A percentile compares a stretch with the other conserved stretches of the same genome.
phyloP scores from a whole-genome alignment of 37 sponge, comb jelly and placozoan species.

The Cladorhizidae sp. region DNA sequence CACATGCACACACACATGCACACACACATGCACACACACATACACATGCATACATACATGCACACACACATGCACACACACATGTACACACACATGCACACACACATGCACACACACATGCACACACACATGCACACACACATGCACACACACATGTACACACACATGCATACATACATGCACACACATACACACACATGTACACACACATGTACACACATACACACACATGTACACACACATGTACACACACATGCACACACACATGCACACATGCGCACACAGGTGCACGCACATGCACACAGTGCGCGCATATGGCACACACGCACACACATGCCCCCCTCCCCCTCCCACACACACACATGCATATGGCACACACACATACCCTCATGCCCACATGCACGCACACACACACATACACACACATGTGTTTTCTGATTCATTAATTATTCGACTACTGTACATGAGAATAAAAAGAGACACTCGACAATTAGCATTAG shows the following conservation, averaged over 20 bases:
- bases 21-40: slow-evolving; percentile 16
- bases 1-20: slow-evolving; percentile 13
- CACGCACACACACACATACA: slow-evolving; percentile 18
- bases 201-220: background rate
- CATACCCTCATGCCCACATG: background rate
- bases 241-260: background rate
- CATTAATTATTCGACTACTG: too few species aligned
- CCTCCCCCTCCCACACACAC: too few species aligned
- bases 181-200: background rate
- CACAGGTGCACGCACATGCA: slow-evolving; percentile 3
- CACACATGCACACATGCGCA: slow-evolving; percentile 6
- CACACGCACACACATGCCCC: too few species aligned
- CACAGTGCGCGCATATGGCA: too few species aligned
- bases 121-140: background rate
- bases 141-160: background rate
- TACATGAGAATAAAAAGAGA: too few species aligned
- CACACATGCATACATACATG: background rate
- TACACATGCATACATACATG: slow-evolving; percentile 4
- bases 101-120: slow-evolving; percentile 14
- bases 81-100: slow-evolving; percentile 16
- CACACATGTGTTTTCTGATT: too few species aligned
- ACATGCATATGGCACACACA: too few species aligned
- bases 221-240: background rate
- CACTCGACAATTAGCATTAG: too few species aligned
- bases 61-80: slow-evolving; percentile 18